phyloP scores from a whole-genome alignment of 1,140 invertebrate species.

The Colletes latitarsis region DNA sequence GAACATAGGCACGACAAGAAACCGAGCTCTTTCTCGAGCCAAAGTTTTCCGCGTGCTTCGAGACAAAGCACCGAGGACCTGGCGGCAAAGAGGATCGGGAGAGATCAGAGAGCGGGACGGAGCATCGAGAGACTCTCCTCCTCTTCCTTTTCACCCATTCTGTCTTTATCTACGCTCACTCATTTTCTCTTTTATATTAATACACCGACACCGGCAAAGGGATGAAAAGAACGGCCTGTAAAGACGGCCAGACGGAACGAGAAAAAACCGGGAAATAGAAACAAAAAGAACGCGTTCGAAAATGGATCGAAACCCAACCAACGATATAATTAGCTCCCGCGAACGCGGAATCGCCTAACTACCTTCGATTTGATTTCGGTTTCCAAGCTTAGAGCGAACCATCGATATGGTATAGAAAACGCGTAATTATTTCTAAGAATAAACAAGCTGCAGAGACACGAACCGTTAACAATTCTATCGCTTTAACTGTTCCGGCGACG shows the following conservation, averaged over 20 bases:
- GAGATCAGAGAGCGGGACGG: conserved; percentile 8
- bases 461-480: background rate
- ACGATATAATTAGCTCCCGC: background rate
- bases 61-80: conserved; percentile 26
- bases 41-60: conserved; percentile 65
- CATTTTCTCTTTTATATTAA: conserved; percentile 7
- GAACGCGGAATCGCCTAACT: too few relatives aligned
- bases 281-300: background rate
- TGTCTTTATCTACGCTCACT: background rate
- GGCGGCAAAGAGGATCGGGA: conserved; percentile 4
- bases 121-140: background rate
- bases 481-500: conserved; percentile 8
- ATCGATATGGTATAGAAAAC: too few relatives aligned
- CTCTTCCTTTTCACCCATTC: background rate
- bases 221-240: background rate
- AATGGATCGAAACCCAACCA: background rate
- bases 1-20: conserved; percentile 65
- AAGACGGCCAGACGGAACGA: background rate
- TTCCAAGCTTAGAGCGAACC: background rate
- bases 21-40: conserved; percentile 68
- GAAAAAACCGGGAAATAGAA: background rate
- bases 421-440: too few relatives aligned
- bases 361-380: background rate
- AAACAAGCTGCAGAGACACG: too few relatives aligned
- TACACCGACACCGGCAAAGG: background rate